Evolutionary conservation across 2,888 invertebrate species (phyloP), one percentile per base, ranked within the genome.

Genomic region (Sturmia bella): DNA sequence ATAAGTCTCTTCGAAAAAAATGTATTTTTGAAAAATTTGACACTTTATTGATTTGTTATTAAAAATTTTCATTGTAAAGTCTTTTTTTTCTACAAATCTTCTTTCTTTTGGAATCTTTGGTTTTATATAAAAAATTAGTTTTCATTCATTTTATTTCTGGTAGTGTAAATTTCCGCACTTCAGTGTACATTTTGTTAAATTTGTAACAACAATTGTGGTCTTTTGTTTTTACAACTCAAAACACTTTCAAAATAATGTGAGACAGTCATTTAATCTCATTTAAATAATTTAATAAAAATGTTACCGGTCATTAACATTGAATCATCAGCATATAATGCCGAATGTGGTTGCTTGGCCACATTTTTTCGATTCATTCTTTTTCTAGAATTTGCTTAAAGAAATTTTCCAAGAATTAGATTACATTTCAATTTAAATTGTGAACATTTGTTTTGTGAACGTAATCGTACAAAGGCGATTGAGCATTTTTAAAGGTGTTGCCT

Each of bases 321-420:
- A 52, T 1, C 27, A 43, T 17, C 21, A 63, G 2, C 13, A 39
- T 43, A 13, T n/a, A 41, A 13, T 5, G n/a, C 11, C 21, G n/a
- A 32, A 11, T 48, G 32, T n/a, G 32, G 17, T 21, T 63, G 52
- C 41, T 73, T 24, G n/a, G 3, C 48, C 32, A 48, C 9, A 3
- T 24, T 52, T 2, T 15, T 43, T 59, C n/a, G n/a, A 45, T 54
- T 61, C 54, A 69, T 61, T 69, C 61, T 7, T 66, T 0, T 17
- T 39, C 52, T 72, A 45, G 48, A 52, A 59, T 72, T 72, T 75
- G 48, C 32, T 11, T 64, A 70, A 52, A 50, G 70, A 56, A 15
- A 39, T 80, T 75, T 64, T 39, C 79, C 56, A 79, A 39, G 52
- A 69, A 75, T 75, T 57, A 54, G 80, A 75, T 75, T 57, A 54